Conservation (phyloP, 2,797 vertebrate genomes). For the Eleutherodactylus coqui region DNA sequence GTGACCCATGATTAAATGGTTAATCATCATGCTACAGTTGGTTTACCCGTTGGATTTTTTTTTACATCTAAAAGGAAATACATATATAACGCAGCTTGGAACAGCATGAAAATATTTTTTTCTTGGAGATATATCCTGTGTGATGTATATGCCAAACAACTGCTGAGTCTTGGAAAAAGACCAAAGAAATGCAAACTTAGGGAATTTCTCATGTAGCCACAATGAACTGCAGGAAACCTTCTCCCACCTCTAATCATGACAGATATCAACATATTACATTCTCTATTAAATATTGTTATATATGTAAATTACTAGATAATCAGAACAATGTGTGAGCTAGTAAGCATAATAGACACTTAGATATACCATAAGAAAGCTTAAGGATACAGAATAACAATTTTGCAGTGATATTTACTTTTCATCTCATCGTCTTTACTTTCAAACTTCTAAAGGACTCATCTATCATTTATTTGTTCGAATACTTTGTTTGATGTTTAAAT, state of each 20-base stretch:
- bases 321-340: slow-evolving; percentile 19
- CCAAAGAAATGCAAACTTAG: slow-evolving; percentile 21
- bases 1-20: no score
- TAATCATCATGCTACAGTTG: neutral
- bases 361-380: neutral
- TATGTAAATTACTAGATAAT: slow-evolving; percentile 43
- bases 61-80: slow-evolving; percentile 10
- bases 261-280: slow-evolving; percentile 38
- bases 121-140: slow-evolving; percentile 1
- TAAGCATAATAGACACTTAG: neutral
- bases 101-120: slow-evolving; percentile 19
- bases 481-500: neutral
- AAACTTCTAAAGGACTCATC: neutral
- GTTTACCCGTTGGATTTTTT: neutral
- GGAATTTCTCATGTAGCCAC: slow-evolving; percentile 44
- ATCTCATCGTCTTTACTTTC: neutral
- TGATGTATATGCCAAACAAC: slow-evolving; percentile 35
- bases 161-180: slow-evolving; percentile 39
- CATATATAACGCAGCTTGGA: neutral
- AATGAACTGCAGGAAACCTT: slow-evolving; percentile 43
- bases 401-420: neutral
- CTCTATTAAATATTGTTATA: slow-evolving; percentile 20
- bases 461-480: no score
- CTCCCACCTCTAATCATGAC: slow-evolving; percentile 45
- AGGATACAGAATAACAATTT: neutral